Percentiles rank a stretch among this genome's conserved stretches.
phyloP scores from a whole-genome alignment of 1,140 invertebrate genomes.

The Triops cancriformis region DNA sequence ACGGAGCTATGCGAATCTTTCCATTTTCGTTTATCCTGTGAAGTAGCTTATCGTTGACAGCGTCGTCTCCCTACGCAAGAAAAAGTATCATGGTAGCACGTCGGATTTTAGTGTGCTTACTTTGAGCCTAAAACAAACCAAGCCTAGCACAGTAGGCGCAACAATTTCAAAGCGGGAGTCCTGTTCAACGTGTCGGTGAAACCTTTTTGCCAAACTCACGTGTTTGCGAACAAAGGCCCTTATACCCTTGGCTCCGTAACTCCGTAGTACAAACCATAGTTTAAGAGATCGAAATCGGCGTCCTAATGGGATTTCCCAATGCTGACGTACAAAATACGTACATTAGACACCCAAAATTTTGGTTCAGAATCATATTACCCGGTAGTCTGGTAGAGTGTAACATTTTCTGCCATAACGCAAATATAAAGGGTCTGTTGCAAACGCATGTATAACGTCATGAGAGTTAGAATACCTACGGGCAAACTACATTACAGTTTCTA shows the following conservation, averaged over 20 bases:
- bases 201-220: constrained; percentile 67
- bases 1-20: constrained; percentile 88
- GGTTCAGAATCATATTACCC: constrained; percentile 45
- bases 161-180: constrained; percentile 80
- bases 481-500: constrained; percentile 19
- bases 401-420: constrained; percentile 83
- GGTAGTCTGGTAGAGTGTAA: constrained; percentile 72
- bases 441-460: constrained; percentile 80
- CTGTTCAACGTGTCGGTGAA: constrained; percentile 55
- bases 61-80: constrained; percentile 57
- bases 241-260: constrained; percentile 80
- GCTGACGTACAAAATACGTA: constrained; percentile 47
- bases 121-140: constrained; percentile 91
- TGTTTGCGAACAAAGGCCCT: constrained; percentile 78
- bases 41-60: constrained; percentile 70
- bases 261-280: constrained; percentile 90
- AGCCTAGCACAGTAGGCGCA: constrained; percentile 74
- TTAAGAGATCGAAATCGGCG: constrained; percentile 89
- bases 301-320: constrained; percentile 96
- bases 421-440: constrained; percentile 94
- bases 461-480: constrained; percentile 77
- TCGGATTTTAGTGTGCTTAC: constrained; percentile 61
- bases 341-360: background rate
- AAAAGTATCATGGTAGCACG: constrained; percentile 62
- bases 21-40: constrained; percentile 82